These are phyloP conservation scores for Caiman crocodilus DNA, from an alignment of 2,797 vertebrate genomes.

Conservation along the genomic window DNA sequence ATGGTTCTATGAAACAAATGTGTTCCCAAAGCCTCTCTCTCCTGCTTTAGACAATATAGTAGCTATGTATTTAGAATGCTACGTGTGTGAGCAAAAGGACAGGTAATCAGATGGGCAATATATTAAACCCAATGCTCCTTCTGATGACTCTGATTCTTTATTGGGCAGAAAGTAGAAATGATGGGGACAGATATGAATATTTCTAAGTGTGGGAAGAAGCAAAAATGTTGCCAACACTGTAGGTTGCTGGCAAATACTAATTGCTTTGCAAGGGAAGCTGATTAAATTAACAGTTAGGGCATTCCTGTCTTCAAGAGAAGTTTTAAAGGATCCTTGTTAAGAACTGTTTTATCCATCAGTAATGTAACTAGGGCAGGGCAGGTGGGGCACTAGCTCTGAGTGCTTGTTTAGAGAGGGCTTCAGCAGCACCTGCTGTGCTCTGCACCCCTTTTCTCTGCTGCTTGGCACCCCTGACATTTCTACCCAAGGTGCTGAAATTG, in stretches of 20 bases:
- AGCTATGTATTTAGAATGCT: constrained; percentile 44
- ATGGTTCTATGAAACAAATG: constrained; percentile 30
- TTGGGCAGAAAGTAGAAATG: constrained; percentile 14
- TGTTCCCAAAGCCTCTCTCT: constrained; percentile 24
- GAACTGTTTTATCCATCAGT: too few species aligned
- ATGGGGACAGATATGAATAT: neutral
- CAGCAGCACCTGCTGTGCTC: too few species aligned
- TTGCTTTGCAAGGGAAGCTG: constrained; percentile 39
- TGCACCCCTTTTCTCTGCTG: too few species aligned
- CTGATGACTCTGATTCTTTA: constrained; percentile 47
- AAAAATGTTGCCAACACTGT: neutral
- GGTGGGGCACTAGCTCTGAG: too few species aligned
- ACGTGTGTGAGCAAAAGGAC: neutral
- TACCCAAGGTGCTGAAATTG: too few species aligned
- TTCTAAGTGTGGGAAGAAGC: neutral
- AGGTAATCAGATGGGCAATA: constrained; percentile 28
- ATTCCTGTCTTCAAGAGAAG: constrained; percentile 1
- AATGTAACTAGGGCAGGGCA: too few species aligned
- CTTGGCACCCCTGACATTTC: too few species aligned
- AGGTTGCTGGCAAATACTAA: constrained; percentile 12
- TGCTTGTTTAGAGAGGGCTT: too few species aligned
- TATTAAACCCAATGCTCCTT: constrained; percentile 23
- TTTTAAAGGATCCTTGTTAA: neutral
- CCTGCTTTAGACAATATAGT: constrained; percentile 48
- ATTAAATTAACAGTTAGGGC: constrained; percentile 14